Evolutionary conservation across 2,113 vertebrate species (phyloP), one percentile per base, ranked within the genome.

Genomic region (Malurus alboscapulatus): DNA sequence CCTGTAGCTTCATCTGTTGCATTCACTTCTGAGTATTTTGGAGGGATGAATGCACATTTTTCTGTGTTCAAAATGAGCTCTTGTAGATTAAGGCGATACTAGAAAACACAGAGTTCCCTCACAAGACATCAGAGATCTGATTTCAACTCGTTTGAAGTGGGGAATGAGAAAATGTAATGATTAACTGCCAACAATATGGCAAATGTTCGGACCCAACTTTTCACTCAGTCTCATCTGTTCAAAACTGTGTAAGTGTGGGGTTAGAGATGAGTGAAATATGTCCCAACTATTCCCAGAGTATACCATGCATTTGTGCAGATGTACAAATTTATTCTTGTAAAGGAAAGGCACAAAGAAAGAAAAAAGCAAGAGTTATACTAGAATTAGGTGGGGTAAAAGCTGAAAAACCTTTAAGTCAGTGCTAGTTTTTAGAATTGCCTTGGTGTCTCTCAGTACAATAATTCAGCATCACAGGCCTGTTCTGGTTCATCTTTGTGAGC

Each of bases 81-180:
- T 59, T 61, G 42, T 76, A 89, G 77, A 78, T 90, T 36, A 93
- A 86, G 45, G 38, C 6, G 6, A 86, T 81, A 73, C 7, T 55
- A 25, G 76, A 84, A 92, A 95, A 84, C 26, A 67, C 22, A 34
- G 9, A 25, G 45, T 20, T 61, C 58, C 34, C n/a, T 53, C 40
- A 22, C 32, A 75, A 76, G 34, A 5, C 30, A 67, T 79, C 38
- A 79, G 62, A 92, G 54, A 87, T 95, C 92, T 89, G 67, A 83
- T 93, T 76, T 89, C 58, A 89, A n/a, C 17, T 82, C 1, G 1
- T 96, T 91, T 84, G 38, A 96, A 91, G 75, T 83, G 32, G 24
- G 44, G 34, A 76, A 76, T 83, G 36, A 84, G 87, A 91, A 94
- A 85, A 90, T 76, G 34, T 79, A 90, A 85, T 72, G 32, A 87